Evolutionary conservation across 2,888 invertebrate species (phyloP).

Genomic region (Eutolmus rufibarbis): DNA sequence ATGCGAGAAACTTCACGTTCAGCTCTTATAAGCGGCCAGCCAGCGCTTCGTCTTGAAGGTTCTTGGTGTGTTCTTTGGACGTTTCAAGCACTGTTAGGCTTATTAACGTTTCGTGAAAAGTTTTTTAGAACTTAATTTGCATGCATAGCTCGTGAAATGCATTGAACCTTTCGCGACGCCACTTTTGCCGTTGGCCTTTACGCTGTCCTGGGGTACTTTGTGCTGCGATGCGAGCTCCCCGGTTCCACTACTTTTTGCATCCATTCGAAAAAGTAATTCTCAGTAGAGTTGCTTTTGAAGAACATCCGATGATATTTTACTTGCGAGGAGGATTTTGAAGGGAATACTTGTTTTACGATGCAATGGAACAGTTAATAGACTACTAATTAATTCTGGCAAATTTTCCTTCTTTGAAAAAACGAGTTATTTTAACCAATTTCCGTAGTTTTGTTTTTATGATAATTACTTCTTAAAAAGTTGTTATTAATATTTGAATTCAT

Average conservation of each 20-base stretch:
- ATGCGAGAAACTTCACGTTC: conserved; percentile 41
- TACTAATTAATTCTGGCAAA: no score
- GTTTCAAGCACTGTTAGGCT: conserved; percentile 25
- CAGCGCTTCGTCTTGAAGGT: background rate
- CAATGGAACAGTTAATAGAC: no score
- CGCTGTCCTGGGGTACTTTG: background rate
- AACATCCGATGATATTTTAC: background rate
- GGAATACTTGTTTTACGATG: background rate
- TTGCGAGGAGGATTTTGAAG: background rate
- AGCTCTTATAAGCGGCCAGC: background rate
- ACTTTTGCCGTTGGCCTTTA: background rate
- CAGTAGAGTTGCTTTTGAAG: background rate
- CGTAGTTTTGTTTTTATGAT: no score
- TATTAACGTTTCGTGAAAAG: conserved; percentile 20
- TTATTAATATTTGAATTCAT: no score
- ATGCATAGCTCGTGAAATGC: conserved; percentile 20
- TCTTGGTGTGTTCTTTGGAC: background rate
- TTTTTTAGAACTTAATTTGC: conserved; percentile 26
- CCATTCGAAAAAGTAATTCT: background rate
- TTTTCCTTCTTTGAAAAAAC: no score
- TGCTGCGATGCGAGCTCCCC: background rate
- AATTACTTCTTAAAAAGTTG: no score
- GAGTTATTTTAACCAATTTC: no score
- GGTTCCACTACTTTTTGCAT: background rate
- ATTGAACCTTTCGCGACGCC: background rate